phyloP scores from a whole-genome alignment of 2,888 invertebrate genomes.

The Philaethria dido region DNA sequence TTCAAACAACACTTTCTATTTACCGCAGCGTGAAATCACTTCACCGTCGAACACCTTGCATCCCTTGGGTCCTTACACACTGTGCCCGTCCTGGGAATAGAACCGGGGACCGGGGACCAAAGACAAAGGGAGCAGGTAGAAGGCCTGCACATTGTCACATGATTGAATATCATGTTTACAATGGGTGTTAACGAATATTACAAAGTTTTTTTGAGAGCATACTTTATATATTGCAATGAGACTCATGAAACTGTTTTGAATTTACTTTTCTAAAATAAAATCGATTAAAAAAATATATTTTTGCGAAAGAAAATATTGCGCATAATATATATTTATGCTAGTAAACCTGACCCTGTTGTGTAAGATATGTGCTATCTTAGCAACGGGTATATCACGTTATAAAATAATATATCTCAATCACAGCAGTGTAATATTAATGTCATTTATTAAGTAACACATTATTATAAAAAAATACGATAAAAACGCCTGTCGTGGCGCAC shows the following conservation, averaged over 20 bases:
- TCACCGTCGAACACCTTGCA: conserved; percentile 52
- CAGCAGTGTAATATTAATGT: too few species aligned
- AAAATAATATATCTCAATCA: too few species aligned
- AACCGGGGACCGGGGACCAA: conserved; percentile 46
- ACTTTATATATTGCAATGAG: neutral
- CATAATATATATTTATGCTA: too few species aligned
- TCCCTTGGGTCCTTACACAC: conserved; percentile 49
- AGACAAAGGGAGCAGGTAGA: conserved; percentile 52
- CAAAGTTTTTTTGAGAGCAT: neutral
- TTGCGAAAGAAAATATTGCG: too few species aligned
- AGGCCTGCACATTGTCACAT: conserved; percentile 34
- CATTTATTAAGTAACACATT: too few species aligned
- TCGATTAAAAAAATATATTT: too few species aligned
- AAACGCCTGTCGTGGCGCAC: too few species aligned
- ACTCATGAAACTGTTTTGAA: neutral
- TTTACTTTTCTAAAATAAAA: too few species aligned
- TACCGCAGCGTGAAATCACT: conserved; percentile 31
- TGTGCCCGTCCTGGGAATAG: conserved; percentile 48
- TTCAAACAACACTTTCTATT: conserved; percentile 23
- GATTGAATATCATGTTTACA: conserved; percentile 28
- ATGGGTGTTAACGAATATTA: conserved; percentile 19
- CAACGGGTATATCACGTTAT: too few species aligned
- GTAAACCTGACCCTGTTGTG: too few species aligned
- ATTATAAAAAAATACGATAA: too few species aligned
- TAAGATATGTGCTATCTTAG: too few species aligned